These are phyloP conservation scores for Gymnothorax javanicus DNA, from an alignment of 2,797 vertebrate genomes.

Conservation along the genomic window DNA sequence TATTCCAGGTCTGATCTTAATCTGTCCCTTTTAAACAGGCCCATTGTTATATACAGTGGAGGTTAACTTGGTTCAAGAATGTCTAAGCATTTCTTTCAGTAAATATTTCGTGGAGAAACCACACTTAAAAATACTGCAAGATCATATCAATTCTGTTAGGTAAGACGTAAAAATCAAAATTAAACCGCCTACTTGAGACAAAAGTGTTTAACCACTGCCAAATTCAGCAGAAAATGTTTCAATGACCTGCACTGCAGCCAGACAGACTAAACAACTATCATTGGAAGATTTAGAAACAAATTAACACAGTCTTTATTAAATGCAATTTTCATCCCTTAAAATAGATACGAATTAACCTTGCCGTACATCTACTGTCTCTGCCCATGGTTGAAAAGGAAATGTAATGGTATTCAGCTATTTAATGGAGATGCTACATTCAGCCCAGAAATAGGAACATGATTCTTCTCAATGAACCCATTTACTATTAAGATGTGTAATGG, in stretches of 20 bases:
- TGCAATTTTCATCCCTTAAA: background rate
- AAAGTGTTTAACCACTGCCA: background rate
- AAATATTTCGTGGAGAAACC: background rate
- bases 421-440: constrained; percentile 7
- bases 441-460: background rate
- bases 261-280: background rate
- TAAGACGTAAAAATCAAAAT: background rate
- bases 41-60: too few species aligned
- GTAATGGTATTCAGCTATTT: background rate
- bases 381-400: background rate
- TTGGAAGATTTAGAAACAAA: background rate
- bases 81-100: background rate
- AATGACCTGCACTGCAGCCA: background rate
- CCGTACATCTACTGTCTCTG: background rate
- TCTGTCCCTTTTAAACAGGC: too few species aligned
- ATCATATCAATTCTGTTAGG: background rate
- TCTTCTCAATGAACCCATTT: background rate
- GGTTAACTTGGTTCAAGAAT: too few species aligned
- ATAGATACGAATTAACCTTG: background rate
- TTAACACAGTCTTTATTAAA: background rate
- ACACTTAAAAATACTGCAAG: background rate
- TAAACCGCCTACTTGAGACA: background rate
- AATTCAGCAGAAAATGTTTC: background rate
- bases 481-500: background rate
- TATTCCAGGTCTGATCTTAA: too few species aligned